Evolutionary conservation across 2,888 invertebrate genomes (phyloP), one percentile per base, ranked within the genome.

Genomic region (Venusia cambrica): DNA sequence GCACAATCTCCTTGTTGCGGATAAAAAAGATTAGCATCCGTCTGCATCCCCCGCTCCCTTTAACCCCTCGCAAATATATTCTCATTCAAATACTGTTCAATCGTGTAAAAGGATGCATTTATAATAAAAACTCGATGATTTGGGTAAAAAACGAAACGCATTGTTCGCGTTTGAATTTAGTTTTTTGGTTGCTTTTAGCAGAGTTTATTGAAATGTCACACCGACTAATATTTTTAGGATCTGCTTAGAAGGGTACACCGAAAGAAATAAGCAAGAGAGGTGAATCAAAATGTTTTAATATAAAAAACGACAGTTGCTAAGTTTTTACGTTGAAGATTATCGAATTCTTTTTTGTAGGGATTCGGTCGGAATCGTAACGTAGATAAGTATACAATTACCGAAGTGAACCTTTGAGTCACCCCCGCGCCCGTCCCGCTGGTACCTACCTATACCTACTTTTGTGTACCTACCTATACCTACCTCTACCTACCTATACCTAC

Each of bases 161-260:
- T 46, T 46, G 48, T 48, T 35, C 29, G 30, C 15, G 13, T 29
- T 16, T 30, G 26, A 17, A 21, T 18, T 7, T 18, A 18, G 10
- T 43, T 38, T 43, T 40, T 37, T n/a, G n/a, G 35, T 33, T 33
- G 17, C 22, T 30, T 30, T 29, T 34, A 12, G 12, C 31, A 11
- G 28, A 29, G 31, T 38, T 58, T 68, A 77, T 78, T 74, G 73
- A 76, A 66, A 64, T 67, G 69, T 76, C 72, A 65, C 31, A 40
- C 35, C 35, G 35, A 25, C 56, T 57, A 41, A 38, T 34, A 25
- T 28, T 47, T 66, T 59, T 56, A 54, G 58, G 49, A 38, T 43
- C 25, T 30, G 38, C 48, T 51, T 29, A 57, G 59, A 68, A 64
- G 78, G 75, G 67, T 70, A 59, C 61, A 62, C 41, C 57, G 54